Conservation (phyloP, 2,888 invertebrate genomes). For the Argynnis bischoffii region DNA sequence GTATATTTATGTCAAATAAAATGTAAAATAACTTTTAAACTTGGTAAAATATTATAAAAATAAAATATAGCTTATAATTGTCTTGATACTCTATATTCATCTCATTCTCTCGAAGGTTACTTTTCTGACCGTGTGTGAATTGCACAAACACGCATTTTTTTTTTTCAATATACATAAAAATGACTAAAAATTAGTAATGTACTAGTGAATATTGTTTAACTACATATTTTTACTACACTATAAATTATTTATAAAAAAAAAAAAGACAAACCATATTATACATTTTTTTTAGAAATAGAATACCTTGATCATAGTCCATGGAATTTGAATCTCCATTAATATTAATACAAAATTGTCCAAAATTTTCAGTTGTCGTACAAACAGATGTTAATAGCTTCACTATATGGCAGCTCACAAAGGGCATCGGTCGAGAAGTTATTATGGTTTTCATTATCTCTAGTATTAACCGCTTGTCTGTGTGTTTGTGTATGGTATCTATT, state of each 20-base stretch:
- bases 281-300: slow-evolving; percentile 63
- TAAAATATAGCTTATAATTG: no score
- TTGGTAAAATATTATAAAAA: no score
- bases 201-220: no score
- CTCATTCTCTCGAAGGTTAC: no score
- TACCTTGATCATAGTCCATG: slow-evolving; percentile 71
- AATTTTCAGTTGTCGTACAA: slow-evolving; percentile 41
- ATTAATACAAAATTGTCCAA: slow-evolving; percentile 49
- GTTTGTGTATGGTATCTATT: slow-evolving; percentile 30
- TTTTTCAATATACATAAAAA: no score
- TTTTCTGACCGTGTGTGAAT: no score
- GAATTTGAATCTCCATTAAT: slow-evolving; percentile 56
- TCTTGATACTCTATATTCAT: no score
- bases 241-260: slow-evolving; percentile 4
- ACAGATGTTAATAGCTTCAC: slow-evolving; percentile 45
- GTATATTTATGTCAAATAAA: no score
- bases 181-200: no score
- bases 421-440: slow-evolving; percentile 56
- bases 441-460: slow-evolving; percentile 51
- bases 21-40: no score
- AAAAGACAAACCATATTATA: no score
- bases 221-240: background rate
- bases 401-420: slow-evolving; percentile 51
- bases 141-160: no score
- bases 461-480: slow-evolving; percentile 25